Percentiles rank a stretch among this genome's conserved stretches.
Conservation (phyloP, 2,797 vertebrate genomes). For the Bradypodion pumilum region DNA sequence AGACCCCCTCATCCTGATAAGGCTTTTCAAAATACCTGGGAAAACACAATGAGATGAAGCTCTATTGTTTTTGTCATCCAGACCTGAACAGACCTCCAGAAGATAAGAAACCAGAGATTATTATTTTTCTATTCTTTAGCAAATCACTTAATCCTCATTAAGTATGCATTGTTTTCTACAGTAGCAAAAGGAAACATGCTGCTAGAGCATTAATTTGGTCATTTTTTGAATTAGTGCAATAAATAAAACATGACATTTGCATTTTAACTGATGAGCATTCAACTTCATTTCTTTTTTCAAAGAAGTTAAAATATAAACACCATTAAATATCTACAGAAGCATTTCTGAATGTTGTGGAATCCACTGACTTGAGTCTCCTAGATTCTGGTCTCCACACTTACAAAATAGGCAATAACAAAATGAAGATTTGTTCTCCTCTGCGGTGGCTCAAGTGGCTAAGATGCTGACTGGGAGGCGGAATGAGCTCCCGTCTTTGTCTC, state of each 20-base stretch:
- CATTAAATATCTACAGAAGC: background rate
- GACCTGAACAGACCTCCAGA: background rate
- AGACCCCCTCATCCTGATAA: constrained; percentile 4
- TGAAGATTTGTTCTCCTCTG: background rate
- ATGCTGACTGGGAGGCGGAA: too few relatives aligned
- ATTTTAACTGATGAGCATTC: background rate
- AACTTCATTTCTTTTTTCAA: background rate
- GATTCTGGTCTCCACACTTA: constrained; percentile 10
- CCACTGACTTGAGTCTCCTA: constrained; percentile 19
- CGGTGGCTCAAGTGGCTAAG: too few relatives aligned
- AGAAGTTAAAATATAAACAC: background rate
- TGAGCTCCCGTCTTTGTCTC: too few relatives aligned
- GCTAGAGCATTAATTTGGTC: background rate
- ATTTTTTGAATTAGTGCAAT: background rate
- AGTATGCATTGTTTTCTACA: background rate
- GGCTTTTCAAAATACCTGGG: background rate
- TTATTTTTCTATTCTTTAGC: background rate
- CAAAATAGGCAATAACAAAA: background rate
- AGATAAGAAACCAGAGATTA: background rate
- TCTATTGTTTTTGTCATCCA: background rate
- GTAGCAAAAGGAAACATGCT: background rate
- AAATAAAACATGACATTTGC: background rate
- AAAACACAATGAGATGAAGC: constrained; percentile 16
- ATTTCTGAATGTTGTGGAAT: background rate
- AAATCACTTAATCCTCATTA: background rate